Conservation (phyloP, 2,797 vertebrate species). For the Eospalax fontanierii region DNA sequence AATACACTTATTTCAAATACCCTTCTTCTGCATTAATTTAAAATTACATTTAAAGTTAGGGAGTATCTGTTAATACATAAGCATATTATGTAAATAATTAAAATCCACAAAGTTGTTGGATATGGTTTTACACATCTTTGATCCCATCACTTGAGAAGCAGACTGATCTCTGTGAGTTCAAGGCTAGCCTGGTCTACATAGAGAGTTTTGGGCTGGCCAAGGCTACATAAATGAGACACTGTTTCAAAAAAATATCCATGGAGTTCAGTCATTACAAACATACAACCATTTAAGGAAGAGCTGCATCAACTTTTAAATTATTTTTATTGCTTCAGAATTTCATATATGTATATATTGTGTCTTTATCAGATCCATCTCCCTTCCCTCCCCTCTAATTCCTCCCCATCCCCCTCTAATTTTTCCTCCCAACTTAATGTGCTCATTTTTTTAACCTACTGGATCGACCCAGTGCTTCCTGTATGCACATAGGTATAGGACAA, state of each 20-base stretch:
- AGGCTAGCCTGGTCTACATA: neutral
- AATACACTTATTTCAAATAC: too few species aligned
- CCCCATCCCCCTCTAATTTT: too few species aligned
- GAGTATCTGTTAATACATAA: too few species aligned
- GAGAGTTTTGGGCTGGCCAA: too few species aligned
- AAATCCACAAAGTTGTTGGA: neutral
- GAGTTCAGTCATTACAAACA: neutral
- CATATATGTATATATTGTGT: neutral
- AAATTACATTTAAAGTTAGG: too few species aligned
- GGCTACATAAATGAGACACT: too few species aligned
- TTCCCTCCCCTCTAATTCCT: too few species aligned
- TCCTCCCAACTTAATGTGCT: too few species aligned
- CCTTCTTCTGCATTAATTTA: too few species aligned
- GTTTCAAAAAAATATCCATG: neutral
- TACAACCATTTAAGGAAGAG: neutral
- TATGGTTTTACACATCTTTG: neutral
- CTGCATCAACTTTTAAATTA: neutral
- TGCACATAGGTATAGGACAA: too few species aligned
- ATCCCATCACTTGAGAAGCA: neutral
- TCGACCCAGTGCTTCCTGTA: too few species aligned
- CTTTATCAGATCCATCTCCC: neutral
- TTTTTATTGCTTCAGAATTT: neutral
- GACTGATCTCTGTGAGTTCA: neutral
- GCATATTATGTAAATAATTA: slow-evolving; percentile 61
- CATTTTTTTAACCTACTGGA: too few species aligned